Evolutionary conservation across 2,797 vertebrate species (phyloP).

Genomic region (Anguilla pacifica): DNA sequence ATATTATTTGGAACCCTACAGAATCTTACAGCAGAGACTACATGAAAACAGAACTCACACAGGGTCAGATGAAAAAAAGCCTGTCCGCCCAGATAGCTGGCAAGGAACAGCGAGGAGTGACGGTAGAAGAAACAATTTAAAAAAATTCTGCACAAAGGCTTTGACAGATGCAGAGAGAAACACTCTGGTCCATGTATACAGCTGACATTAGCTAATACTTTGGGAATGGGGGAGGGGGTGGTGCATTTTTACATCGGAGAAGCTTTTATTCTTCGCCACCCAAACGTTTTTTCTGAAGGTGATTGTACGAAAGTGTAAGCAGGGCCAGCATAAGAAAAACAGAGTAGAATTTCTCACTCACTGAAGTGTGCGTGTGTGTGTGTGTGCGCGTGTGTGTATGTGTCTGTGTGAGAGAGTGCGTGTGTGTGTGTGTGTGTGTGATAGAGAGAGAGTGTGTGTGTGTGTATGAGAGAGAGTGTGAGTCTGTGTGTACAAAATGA

Average conservation of each 20-base stretch:
- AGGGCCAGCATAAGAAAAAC: neutral
- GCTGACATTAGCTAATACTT: constrained; percentile 24
- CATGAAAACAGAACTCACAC: neutral
- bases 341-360: neutral
- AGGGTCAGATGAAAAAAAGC: neutral
- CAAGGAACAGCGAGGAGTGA: neutral
- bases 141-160: constrained; percentile 21
- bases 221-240: neutral
- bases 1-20: neutral
- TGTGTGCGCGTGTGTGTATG: no score
- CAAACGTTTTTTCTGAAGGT: constrained; percentile 2
- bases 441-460: no score
- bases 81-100: neutral
- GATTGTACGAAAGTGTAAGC: neutral
- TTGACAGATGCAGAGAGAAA: constrained; percentile 22
- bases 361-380: neutral
- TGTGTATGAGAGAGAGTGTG: no score
- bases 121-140: neutral
- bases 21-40: neutral
- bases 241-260: neutral
- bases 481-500: neutral
- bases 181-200: constrained; percentile 3
- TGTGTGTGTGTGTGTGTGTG: no score
- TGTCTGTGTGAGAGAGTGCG: no score
- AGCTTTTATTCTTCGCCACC: constrained; percentile 11